Base-by-base conservation (phyloP, 2,797 vertebrate genomes). In the Ciconia nigra region DNA sequence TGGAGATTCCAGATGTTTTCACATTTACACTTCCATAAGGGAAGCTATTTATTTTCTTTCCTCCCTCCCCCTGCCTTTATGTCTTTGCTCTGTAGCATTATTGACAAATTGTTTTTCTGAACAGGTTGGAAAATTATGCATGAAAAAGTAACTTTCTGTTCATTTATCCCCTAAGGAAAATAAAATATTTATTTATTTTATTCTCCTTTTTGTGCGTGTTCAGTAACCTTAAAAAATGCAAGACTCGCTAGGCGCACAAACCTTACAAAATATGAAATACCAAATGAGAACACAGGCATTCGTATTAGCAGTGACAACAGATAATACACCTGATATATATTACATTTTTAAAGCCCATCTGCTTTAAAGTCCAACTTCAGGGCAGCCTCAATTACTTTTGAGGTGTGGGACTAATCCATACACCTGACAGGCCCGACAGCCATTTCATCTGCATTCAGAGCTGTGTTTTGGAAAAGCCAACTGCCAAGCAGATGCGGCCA, bases 161-260 rank as follows among this genome's bases (percentile, higher is more conserved):
- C 10, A 66, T 79, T 92, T 93, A 95, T 96, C 91, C 96, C 94
- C 87, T 9, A 78, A 80, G 73, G 89, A 96, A 94, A 96, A 95
- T 76, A 97, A 97, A 95, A 62, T 33, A 4, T n/a, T 65, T 41
- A 19, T 87, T 95, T 90, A 19, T 87, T 95, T 93, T 93, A 96
- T 90, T 91, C 78, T 95, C 93, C 92, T 92, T 89, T 76, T 82
- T 92, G 93, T 95, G 87, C 19, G 0, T 95, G 35, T 91, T 83
- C 62, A 55, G 67, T 79, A 62, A 31, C 16, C n/a, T 58, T 89
- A 82, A 28, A 83, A 87, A 95, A 87, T 19, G 37, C 65, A 74
- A 70, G 44, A 71, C 33, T 61, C 49, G 62, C 59, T 42, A 63
- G 31, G 78, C 54, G 29, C 66, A 89, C 51, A 54, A 72, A 72